Base-by-base conservation (phyloP, 2,797 vertebrate species). In the Borostomias antarcticus region DNA sequence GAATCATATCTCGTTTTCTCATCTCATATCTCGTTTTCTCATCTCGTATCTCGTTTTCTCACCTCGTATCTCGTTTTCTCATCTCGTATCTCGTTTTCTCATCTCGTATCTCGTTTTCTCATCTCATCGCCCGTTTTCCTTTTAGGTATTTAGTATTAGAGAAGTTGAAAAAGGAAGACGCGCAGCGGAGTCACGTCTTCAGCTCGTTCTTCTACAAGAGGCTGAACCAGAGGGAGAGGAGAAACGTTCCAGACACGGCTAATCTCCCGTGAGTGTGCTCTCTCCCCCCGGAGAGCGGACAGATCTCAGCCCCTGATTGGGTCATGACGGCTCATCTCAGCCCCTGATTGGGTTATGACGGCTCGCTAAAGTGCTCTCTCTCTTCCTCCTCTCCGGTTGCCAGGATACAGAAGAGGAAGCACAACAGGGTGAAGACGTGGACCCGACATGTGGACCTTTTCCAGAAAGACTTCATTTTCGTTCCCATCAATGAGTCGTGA, bases 201-300 rank as follows among this genome's bases (percentile, higher is more conserved):
- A 99, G 97, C 89, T 99, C 97, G 4, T 99, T 99, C 85, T 99
- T 99, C 69, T 99, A 99, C 80, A 98, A 98, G 89, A 89, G 97
- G 58, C 95, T 99, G 82, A 99, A 98, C 93, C 97, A 98, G 85
- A 91, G 96, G 73, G 97, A 98, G 76, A 92, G 95, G 59, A 91
- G 96, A 81, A 95, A 77, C 61, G 84, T 89, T 2, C 85, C 93
- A 0, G 96, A 98, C 77, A 86, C 94, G 1, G 86, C 92, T 30
- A 95, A 92, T 81, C 89, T 98, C 62, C 95, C 97, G 97, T 99
- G 88, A 95, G 96, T 92, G 0, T n/a, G 9, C 40, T 10, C 62
- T 32, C 6, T 4, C 8, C 23, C 17, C 45, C 54, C 11, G 19
- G 19, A 28, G 13, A 33, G 13, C 9, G 1, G 4, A 17, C 33